Base-by-base conservation (phyloP, 2,113 vertebrate species). In the Passer domesticus region DNA sequence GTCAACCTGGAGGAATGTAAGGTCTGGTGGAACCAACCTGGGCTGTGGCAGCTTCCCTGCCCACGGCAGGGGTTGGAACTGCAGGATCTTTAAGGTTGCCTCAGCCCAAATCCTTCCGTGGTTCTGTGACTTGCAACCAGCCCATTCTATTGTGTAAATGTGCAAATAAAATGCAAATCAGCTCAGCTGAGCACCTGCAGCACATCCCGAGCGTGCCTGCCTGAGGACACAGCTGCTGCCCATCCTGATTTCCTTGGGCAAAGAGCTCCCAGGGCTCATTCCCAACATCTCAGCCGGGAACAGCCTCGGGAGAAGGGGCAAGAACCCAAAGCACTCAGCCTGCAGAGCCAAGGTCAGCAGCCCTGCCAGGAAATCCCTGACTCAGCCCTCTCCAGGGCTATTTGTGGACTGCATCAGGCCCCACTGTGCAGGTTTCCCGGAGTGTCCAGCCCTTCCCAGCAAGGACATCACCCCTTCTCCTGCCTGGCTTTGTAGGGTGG, bases 251-350 rank as follows among this genome's bases (percentile, higher is more conserved):
- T 4, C 75, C 55, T 4, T 15, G 83, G 23, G 39, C 50, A 19
- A 7, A 44, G 35, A 30, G 53, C 37, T 15, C 68, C 19, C 0
- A 39, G 46, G 67, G 35, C 13, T 10, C 63, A 2, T 2, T 23
- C n/a, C 63, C 77, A 39, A 11, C 60, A 5, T 2, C 62, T 30
- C 43, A 1, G 3, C 44, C 27, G 0, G 0, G 8, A 47, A 1
- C 24, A 10, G 0, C 30, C 49, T 21, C 5, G 0, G 85, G 39
- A 67, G 15, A 46, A 67, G 33, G 28, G 39, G 17, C 9, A 58
- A 46, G 53, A 46, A 82, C 8, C 87, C 47, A 2, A 24, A 74
- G 0, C 2, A 0, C 68, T 58, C 46, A 20, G 46, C 33, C 77
- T 56, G 81, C 73, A 7, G 78, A 79, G 69, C 47, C 47, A 52